Evolutionary conservation across 35 echinoderm and acorn worm genomes (phyloP).

Genomic region (Stichopus chloronotus): DNA sequence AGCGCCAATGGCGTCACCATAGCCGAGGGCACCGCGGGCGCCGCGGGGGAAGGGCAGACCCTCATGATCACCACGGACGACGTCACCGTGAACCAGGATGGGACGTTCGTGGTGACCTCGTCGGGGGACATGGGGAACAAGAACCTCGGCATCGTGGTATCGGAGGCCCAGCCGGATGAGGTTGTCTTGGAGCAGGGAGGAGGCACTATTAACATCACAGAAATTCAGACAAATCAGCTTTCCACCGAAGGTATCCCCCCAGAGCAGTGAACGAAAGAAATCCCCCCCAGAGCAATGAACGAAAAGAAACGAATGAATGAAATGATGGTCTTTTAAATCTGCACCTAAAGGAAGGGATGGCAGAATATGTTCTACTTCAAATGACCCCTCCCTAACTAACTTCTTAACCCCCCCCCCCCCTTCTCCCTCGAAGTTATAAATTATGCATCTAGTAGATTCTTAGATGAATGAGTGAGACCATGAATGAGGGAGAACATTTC

Average conservation of each 20-base stretch:
- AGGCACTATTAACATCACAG: neutral
- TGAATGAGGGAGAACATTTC: too few relatives aligned
- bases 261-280: neutral
- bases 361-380: too few relatives aligned
- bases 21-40: neutral
- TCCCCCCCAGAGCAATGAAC: neutral
- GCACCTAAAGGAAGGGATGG: too few relatives aligned
- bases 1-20: constrained; percentile 48
- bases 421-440: too few relatives aligned
- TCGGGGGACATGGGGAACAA: constrained; percentile 9
- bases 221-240: constrained; percentile 1
- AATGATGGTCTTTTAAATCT: too few relatives aligned
- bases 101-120: constrained; percentile 52
- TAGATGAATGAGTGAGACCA: too few relatives aligned
- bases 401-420: too few relatives aligned
- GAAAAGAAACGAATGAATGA: neutral
- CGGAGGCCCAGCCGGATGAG: neutral
- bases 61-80: constrained; percentile 58
- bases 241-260: constrained; percentile 12
- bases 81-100: constrained; percentile 49
- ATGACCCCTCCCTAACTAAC: too few relatives aligned
- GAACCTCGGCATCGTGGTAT: constrained; percentile 1
- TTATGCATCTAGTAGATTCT: too few relatives aligned
- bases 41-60: constrained; percentile 38
- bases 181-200: constrained; percentile 24